Percentiles rank a stretch among this genome's conserved stretches.
These are phyloP conservation scores for Vulpes vulpes DNA, from an alignment of 2,113 vertebrate species.

Conservation along the genomic window DNA sequence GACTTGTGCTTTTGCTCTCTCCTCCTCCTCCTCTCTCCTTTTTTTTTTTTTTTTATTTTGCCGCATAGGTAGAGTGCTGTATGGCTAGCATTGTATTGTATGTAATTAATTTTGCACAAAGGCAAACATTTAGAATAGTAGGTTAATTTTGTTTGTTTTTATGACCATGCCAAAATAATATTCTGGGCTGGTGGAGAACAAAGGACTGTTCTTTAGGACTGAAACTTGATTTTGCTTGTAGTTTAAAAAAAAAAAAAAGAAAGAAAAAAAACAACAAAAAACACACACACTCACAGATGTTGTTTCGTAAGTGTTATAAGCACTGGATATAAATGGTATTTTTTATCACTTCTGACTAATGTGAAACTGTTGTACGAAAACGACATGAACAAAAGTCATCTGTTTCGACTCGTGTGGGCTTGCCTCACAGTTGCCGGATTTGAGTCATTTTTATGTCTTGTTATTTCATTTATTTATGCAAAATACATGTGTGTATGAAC, in stretches of 20 bases:
- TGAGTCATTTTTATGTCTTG: constrained; percentile 95
- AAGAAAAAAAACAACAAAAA: constrained; percentile 85
- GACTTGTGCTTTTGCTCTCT: constrained; percentile 21
- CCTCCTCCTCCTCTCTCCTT: constrained; percentile 29
- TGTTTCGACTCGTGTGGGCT: constrained; percentile 95
- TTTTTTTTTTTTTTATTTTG: constrained; percentile 79
- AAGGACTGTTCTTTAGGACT: constrained; percentile 96
- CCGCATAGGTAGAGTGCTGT: constrained; percentile 88
- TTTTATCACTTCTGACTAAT: constrained; percentile 99
- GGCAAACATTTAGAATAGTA: constrained; percentile 92
- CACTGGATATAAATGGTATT: constrained; percentile 99
- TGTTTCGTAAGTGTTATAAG: constrained; percentile 99
- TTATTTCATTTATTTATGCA: constrained; percentile 99
- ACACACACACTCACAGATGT: constrained; percentile 93
- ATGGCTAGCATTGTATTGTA: constrained; percentile 89
- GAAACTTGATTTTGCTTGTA: constrained; percentile 99
- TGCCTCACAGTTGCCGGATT: constrained; percentile 96
- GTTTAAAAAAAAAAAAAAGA: constrained; percentile 88
- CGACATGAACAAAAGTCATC: constrained; percentile 96
- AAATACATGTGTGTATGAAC: constrained; percentile 96
- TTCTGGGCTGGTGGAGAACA: constrained; percentile 95
- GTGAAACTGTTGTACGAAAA: constrained; percentile 99
- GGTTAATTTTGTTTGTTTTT: constrained; percentile 93
- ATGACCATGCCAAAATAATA: constrained; percentile 95
- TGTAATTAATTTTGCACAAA: constrained; percentile 92